Conservation (phyloP, 1,140 invertebrate species). For the Tetramorium alpestre region DNA sequence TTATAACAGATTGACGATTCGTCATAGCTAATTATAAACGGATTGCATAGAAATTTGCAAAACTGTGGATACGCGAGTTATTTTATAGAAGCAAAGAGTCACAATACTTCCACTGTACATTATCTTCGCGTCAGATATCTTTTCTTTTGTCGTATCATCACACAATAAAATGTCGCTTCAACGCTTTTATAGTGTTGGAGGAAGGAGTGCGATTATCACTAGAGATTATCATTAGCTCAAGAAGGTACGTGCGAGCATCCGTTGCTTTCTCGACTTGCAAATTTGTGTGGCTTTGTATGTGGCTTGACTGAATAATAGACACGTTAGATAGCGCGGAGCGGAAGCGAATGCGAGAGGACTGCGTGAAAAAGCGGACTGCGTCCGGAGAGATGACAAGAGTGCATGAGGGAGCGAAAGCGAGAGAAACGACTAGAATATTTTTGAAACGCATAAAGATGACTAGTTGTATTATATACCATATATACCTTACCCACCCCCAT, state of each 20-base stretch:
- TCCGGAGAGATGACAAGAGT: not conserved
- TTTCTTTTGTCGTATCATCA: conserved; percentile 39
- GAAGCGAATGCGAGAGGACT: conserved; percentile 10
- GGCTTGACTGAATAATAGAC: conserved; percentile 49
- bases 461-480: conserved; percentile 74
- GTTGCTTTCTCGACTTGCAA: conserved; percentile 55
- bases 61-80: not conserved
- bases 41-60: conserved; percentile 8
- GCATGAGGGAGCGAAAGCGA: conserved; percentile 41
- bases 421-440: conserved; percentile 75
- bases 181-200: not conserved
- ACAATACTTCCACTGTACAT: conserved; percentile 31
- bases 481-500: conserved; percentile 61
- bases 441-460: conserved; percentile 74
- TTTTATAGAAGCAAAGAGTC: conserved; percentile 27
- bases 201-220: conserved; percentile 44
- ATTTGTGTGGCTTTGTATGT: conserved; percentile 65
- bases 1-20: conserved; percentile 18
- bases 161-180: conserved; percentile 41
- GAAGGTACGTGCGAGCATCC: conserved; percentile 39
- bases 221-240: conserved; percentile 41
- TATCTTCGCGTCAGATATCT: not conserved
- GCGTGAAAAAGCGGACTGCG: not conserved
- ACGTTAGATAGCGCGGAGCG: conserved; percentile 38
- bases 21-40: not conserved